Base-by-base conservation (phyloP, 2,797 vertebrate genomes). In the Gobionotothen gibberifrons region DNA sequence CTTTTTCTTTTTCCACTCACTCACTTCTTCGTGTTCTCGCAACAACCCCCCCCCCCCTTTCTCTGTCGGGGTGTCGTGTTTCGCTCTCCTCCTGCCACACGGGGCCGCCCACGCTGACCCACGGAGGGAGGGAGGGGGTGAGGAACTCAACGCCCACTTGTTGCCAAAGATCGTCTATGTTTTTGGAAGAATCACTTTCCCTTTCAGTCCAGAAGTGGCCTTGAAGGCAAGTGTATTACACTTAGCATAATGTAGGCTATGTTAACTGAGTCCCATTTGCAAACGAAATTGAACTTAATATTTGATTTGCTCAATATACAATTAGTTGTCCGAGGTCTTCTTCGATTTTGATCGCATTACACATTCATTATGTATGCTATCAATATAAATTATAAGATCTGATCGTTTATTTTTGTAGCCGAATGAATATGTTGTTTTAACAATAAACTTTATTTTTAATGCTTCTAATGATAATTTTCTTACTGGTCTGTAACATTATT, bases 41-140 rank as follows among this genome's bases (percentile, higher is more conserved):
- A n/a, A 12, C 72, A 65, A 36, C 68, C 69, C 69, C 74, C 74
- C 53, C 53, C 69, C 48, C 32, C 55, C 79, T 86, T 85, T 79
- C 81, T 90, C 80, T 54, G 69, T 59, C 86, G 86, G 93, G 93
- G 94, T 95, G 94, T 95, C 93, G 93, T 95, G 94, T 95, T 94
- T 94, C 94, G 85, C 87, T 93, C 92, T 92, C 90, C 91, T 91
- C 89, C 89, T 89, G 91, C 94, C 94, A 93, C 95, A 94, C 94
- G 94, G 94, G 93, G 94, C 94, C 94, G 94, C 95, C 95, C 94
- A 95, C 95, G 94, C 93, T 82, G 85, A 92, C 90, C 90, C 74
- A 77, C 84, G 83, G 82, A 90, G 86, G 88, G 93, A 86, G 91
- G 80, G 87, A 80, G 84, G 70, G 85, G 82, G 80, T 55, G 75